Evolutionary conservation across 2,113 vertebrate genomes (phyloP).

Genomic region (Sylvicapra grimmia): DNA sequence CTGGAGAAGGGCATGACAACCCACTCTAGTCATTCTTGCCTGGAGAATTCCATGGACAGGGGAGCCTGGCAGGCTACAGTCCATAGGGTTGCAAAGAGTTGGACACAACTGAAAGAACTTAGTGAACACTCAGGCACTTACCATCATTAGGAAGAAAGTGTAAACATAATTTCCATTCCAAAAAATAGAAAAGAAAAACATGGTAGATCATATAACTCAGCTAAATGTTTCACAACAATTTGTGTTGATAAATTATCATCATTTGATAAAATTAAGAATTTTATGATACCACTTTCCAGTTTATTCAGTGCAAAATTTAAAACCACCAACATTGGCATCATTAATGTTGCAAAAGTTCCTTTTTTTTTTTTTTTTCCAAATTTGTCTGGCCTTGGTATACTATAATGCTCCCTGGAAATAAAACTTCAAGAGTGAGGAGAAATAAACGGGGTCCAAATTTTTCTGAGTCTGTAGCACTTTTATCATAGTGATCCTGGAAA

Average conservation of each 20-base stretch:
- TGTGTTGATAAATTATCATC: neutral
- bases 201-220: neutral
- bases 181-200: constrained; percentile 1
- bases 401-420: neutral
- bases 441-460: neutral
- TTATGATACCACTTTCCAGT: neutral
- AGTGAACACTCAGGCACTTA: neutral
- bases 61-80: neutral
- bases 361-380: neutral
- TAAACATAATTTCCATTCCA: neutral
- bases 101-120: neutral
- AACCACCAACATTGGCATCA: neutral
- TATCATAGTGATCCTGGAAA: constrained; percentile 21
- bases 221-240: constrained; percentile 1
- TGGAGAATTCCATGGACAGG: neutral
- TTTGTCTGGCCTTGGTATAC: neutral
- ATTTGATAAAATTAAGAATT: constrained; percentile 6
- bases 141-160: neutral
- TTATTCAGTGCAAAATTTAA: constrained; percentile 8
- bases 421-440: constrained; percentile 34
- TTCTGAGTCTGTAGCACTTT: constrained; percentile 36
- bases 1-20: neutral
- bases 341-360: neutral
- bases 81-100: neutral
- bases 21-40: neutral